Evolutionary conservation across 2,113 vertebrate genomes (phyloP), one percentile per base, ranked within the genome.

Genomic region (Bucco capensis): DNA sequence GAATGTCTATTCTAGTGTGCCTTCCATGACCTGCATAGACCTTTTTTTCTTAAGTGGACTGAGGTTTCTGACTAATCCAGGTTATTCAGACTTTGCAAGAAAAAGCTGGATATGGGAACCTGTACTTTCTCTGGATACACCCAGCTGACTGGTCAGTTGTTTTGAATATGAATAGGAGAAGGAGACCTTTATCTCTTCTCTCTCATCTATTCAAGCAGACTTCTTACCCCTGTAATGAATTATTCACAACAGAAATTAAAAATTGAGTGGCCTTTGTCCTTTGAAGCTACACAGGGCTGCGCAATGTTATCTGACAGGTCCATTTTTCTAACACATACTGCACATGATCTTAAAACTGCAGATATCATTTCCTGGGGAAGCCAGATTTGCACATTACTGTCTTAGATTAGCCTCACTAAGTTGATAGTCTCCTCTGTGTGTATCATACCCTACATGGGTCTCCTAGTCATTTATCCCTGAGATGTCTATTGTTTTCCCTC

Each of bases 221-320:
- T 93, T 92, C 67, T 80, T 88, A 72, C 24, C 53, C 66, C 24
- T 79, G 27, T 91, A 91, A 72, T 94, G 71, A 91, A 91, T 91
- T 92, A 92, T 89, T 95, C 71, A 75, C 53, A 78, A 75, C 16
- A 67, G 57, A 91, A 96, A 87, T 91, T 60, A 92, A 94, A 94
- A 95, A 82, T 89, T 78, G 77, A 93, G 23, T 5, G 18, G 54
- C 74, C 64, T 92, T 92, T 73, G 73, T 86, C 75, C 64, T 69
- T 92, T 67, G 84, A 86, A 84, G 78, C 70, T 92, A 44, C 71
- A 19, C 27, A n/a, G 70, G 35, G 35, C 51, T 92, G 40, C 89
- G 57, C 92, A 51, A 9, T 51, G 66, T 91, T 87, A 78, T 58
- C 90, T 94, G 92, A 94, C 84, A 64, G 65, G 66, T 91, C 65